Percentiles rank a stretch among this genome's conserved stretches.
Evolutionary conservation across 2,888 invertebrate species (phyloP).

Genomic region (Drosophila borborema): DNA sequence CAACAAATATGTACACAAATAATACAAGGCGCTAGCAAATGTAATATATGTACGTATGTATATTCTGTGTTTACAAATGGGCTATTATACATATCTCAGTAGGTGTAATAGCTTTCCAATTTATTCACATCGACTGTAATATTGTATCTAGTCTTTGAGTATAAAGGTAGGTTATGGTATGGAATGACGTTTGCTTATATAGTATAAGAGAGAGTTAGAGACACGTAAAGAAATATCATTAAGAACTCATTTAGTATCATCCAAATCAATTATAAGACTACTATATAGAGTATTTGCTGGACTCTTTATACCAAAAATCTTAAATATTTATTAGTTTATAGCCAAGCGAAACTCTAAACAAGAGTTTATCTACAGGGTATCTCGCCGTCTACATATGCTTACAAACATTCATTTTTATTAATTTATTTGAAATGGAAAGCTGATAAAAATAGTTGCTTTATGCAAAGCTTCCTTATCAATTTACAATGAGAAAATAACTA

Average conservation of each 20-base stretch:
- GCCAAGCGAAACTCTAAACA: too few relatives aligned
- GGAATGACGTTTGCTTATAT: too few relatives aligned
- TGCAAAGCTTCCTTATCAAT: not conserved
- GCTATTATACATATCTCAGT: not conserved
- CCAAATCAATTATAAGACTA: too few relatives aligned
- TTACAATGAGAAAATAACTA: not conserved
- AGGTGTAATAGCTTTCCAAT: conserved; percentile 3
- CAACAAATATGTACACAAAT: conserved; percentile 1
- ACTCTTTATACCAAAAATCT: too few relatives aligned
- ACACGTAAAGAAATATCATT: too few relatives aligned
- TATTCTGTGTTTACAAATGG: conserved; percentile 5
- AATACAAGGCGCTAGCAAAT: not conserved
- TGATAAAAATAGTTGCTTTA: not conserved
- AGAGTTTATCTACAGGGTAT: not conserved
- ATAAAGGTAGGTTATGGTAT: too few relatives aligned
- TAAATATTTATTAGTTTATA: too few relatives aligned
- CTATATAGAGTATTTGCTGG: too few relatives aligned
- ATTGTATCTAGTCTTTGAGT: too few relatives aligned
- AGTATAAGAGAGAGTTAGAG: too few relatives aligned
- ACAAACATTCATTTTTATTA: too few relatives aligned
- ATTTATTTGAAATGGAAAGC: not conserved
- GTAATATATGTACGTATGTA: not conserved
- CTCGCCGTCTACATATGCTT: not conserved
- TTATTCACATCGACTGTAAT: not conserved
- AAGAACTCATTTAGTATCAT: too few relatives aligned